Evolutionary conservation across 2,113 vertebrate genomes (phyloP), one percentile per base, ranked within the genome.

Genomic region (Arothron firmamentum): DNA sequence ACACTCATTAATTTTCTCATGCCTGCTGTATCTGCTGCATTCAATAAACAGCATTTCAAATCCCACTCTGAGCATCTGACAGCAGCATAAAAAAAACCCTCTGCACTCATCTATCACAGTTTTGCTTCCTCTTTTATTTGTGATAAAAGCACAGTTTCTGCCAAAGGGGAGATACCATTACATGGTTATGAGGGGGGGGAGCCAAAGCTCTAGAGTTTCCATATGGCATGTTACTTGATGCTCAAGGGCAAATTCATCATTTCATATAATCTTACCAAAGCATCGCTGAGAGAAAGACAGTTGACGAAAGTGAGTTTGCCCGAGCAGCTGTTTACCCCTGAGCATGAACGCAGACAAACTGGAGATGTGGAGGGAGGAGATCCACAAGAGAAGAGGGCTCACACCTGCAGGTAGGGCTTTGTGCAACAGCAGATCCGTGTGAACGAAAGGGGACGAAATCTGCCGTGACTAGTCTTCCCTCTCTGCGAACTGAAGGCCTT

Each of bases 241-340:
- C 23, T 43, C 31, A 20, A 66, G 63, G 55, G 53, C 42, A 62
- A 46, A 59, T 56, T 58, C 51, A 61, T 72, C 13, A 34, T 28
- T 9, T 61, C 25, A 62, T 56, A 57, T 59, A 42, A 48, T 61
- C 60, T 59, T 49, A 51, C 18, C 53, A 28, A 15, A 41, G 46
- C 55, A n/a, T 43, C 55, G 28, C 57, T 20, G 50, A 46, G 60
- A 70, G 6, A 59, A 50, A 62, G 52, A 63, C 55, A 52, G 68
- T 65, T 41, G 45, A 72, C 50, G 34, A 64, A 65, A 75, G 71
- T 65, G 67, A 41, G 52, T 74, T 69, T 52, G 58, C 62, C 38
- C 41, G 54, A 72, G 57, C 74, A 83, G 80, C 52, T 70, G 79
- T 65, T 72, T 19, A 64, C 68, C 65, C 67, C 42, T 42, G 19